Base-by-base conservation (phyloP, 2,888 invertebrate species). In the Latrodectus hesperus region DNA sequence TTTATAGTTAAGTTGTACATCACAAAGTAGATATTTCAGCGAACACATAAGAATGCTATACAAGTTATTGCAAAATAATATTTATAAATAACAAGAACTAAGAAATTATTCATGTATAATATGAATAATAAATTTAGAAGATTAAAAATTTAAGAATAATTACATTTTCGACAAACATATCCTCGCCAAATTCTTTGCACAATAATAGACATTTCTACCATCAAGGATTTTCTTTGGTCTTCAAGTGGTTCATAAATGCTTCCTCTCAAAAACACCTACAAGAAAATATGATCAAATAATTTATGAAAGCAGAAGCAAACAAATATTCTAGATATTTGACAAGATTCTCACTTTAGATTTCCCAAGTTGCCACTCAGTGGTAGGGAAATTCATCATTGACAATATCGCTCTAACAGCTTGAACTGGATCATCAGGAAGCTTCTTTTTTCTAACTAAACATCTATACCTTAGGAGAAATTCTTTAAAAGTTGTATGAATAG, bases 311-410 rank as follows among this genome's bases (percentile, higher is more conserved):
- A 68, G 12, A 38, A 51, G 22, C 22, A n/a, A 73, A 38, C 17
- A 52, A 8, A 4, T 60, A 51, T 75, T n/a, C 9, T 8, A 49
- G 67, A 51, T n/a, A 9, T 9, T 72, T 8, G 10, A 72, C 38
- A 10, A 16, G 8, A 52, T 38, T 65, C 12, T 72, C 67, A 90
- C 95, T 93, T 97, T 97, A 60, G 95, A 95, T 92, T 95, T 95
- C 0, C 97, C 98, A 89, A 97, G 90, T 93, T 97, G 97, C 97
- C 97, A 97, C 92, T 97, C 96, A 84, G 94, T 95, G 79, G 94
- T 93, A 0, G 95, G 94, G 64, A 96, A 94, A 78, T 94, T 94
- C 90, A 95, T 94, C 88, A 94, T 93, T 89, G 94, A 93, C 91
- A 96, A 93, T 88, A 96, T 91, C 70, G 91, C 71, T n/a, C 88